Conservation (phyloP, 2,797 vertebrate species). For the Propithecus perrieri region DNA sequence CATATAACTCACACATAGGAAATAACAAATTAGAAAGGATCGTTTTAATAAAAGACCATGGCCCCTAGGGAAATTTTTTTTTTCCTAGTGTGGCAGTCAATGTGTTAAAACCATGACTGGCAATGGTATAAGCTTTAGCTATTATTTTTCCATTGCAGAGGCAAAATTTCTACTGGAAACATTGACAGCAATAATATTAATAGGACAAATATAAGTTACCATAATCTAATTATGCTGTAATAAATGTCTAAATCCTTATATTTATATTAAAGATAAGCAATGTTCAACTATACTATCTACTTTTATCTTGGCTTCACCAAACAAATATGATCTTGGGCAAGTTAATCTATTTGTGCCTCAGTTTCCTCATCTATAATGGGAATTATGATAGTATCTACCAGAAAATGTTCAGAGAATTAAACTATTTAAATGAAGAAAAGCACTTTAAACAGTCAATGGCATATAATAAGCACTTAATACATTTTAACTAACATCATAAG, state of each 20-base stretch:
- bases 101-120: neutral
- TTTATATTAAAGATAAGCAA: neutral
- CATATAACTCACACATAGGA: too few species aligned
- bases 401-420: slow-evolving; percentile 21
- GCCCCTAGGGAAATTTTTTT: too few species aligned
- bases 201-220: neutral
- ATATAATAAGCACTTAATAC: neutral
- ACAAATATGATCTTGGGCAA: neutral
- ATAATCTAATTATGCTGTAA: neutral
- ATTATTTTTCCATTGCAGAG: neutral
- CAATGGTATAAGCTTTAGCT: neutral
- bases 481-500: neutral
- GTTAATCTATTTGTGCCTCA: neutral
- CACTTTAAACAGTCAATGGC: neutral
- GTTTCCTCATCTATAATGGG: neutral
- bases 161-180: neutral
- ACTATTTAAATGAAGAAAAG: neutral
- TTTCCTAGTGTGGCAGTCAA: too few species aligned
- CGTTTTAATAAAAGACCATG: too few species aligned
- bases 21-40: too few species aligned
- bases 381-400: neutral
- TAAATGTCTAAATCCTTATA: neutral
- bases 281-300: neutral
- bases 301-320: neutral
- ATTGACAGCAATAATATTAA: neutral